Base-by-base conservation (phyloP, 2,797 vertebrate species). In the Sardinella longiceps region DNA sequence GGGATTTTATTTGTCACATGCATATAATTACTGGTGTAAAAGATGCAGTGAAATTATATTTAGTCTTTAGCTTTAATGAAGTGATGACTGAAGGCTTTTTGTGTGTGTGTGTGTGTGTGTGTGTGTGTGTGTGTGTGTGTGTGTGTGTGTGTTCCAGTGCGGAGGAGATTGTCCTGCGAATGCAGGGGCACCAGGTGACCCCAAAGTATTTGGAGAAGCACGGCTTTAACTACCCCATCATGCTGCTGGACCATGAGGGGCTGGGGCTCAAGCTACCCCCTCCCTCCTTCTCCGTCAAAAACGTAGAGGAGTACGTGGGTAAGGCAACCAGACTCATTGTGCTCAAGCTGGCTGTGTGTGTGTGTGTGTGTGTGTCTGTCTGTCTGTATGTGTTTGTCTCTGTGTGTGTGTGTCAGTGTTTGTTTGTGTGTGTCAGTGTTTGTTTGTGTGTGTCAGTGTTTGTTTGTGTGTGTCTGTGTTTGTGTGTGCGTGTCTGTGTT, bases 291-390 rank as follows among this genome's bases (percentile, higher is more conserved):
- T 97, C 97, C 0, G 97, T 99, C 89, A 95, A 91, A 91, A 97
- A 99, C 87, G 98, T 99, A 94, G 97, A 99, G 94, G 97, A 94
- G 88, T 98, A 98, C 85, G 98, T 99, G 83, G 98, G 98, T 99
- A 95, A 95, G 97, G 39, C 4, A 87, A 30, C 4, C n/a, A 50
- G 6, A 1, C 5, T 7, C 14, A 39, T 5, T 70, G 5, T 60
- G 9, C 5, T 83, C 3, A 25, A 25, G 33, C n/a, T 46, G 81
- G 63, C 39, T 46, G 43, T 51, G 12, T 46, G 7, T 12, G 37
- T 9, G 80, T 25, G 60, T 4, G 5, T 15, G 50, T 28, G 48
- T 48, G 60, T 7, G 43, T 77, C n/a, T n/a, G n/a, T n/a, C n/a
- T n/a, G n/a, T n/a, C n/a, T n/a, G n/a, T n/a, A n/a, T n/a, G n/a